Conservation (phyloP, 2,797 vertebrate species). For the Eulemur albifrons region DNA sequence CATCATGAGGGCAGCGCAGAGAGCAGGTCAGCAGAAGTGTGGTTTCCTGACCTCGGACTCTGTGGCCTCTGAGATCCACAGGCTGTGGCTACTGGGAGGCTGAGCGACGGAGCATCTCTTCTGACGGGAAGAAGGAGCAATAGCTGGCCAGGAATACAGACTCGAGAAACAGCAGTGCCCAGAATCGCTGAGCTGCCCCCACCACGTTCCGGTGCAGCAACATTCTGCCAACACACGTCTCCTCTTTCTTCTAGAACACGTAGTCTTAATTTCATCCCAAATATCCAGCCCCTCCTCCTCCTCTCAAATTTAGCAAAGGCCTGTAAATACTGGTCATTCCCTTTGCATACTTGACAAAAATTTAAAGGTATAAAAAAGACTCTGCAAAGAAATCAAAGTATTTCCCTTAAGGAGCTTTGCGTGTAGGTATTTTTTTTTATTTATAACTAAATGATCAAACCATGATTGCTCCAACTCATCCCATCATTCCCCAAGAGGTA, state of each 20-base stretch:
- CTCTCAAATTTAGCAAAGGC: background rate
- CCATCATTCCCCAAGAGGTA: background rate
- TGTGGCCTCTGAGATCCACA: accelerated
- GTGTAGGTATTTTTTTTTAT: background rate
- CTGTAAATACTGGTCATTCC: background rate
- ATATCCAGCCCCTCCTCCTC: background rate
- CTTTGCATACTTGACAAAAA: background rate
- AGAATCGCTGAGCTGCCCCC: accelerated
- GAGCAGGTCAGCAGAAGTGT: background rate
- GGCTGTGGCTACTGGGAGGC: too few relatives aligned
- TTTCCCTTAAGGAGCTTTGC: background rate
- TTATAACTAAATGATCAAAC: background rate
- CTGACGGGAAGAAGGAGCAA: background rate
- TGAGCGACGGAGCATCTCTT: background rate
- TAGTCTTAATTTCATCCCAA: background rate
- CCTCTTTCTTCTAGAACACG: background rate
- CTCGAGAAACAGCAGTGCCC: accelerated
- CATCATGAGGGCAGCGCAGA: background rate
- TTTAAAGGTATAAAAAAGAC: background rate
- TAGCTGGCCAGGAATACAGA: background rate
- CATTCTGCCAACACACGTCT: background rate
- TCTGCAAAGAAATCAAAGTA: background rate
- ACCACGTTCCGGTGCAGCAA: accelerated
- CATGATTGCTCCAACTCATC: background rate
- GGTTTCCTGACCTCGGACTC: background rate